phyloP scores from a whole-genome alignment of 1,140 invertebrate genomes.

The Drusus annulatus region DNA sequence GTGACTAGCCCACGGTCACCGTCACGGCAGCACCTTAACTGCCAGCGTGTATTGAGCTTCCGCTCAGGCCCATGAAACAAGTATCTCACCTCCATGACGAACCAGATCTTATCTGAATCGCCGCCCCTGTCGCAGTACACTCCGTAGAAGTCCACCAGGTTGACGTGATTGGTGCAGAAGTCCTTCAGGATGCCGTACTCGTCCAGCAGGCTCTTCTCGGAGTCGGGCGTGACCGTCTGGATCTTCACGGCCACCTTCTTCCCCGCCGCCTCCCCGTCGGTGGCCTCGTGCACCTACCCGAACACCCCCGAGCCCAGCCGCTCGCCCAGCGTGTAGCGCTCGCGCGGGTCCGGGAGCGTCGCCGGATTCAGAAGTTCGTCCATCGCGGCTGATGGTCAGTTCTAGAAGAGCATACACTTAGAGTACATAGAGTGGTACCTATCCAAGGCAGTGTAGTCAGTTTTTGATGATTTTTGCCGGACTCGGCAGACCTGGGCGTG shows the following conservation, averaged over 20 bases:
- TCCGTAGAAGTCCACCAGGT: constrained; percentile 89
- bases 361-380: constrained; percentile 68
- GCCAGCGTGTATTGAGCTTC: no score
- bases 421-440: no score
- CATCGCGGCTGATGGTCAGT: constrained; percentile 60
- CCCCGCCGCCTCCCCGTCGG: constrained; percentile 79
- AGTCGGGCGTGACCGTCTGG: constrained; percentile 80
- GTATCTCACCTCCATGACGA: constrained; percentile 86
- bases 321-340: constrained; percentile 77
- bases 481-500: no score
- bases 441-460: no score
- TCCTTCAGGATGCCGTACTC: constrained; percentile 89
- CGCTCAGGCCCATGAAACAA: no score
- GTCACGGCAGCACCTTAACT: no score
- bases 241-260: constrained; percentile 88
- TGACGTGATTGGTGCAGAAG: constrained; percentile 79
- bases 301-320: constrained; percentile 83
- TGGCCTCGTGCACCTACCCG: constrained; percentile 83
- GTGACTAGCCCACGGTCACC: no score
- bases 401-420: no score
- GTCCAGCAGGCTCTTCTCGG: constrained; percentile 81
- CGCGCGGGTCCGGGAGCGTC: constrained; percentile 77
- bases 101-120: constrained; percentile 86
- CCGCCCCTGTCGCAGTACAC: constrained; percentile 81
- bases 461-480: no score